Conservation (phyloP, 2,888 invertebrate genomes). For the Caenorhabditis wallacei region DNA sequence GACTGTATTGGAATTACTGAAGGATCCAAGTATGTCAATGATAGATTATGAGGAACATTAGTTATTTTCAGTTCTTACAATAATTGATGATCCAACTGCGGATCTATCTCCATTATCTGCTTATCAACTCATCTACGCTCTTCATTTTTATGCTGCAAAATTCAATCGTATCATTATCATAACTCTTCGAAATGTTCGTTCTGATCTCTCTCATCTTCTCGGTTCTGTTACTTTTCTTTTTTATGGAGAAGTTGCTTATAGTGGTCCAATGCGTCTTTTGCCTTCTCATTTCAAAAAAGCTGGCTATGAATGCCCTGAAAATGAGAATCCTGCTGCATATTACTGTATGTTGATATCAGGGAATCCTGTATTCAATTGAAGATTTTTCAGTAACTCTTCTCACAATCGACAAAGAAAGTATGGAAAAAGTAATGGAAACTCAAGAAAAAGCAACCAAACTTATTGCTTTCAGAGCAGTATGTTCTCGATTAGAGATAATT, state of each 20-base stretch:
- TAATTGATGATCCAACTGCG: slow-evolving; percentile 92
- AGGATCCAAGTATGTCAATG: slow-evolving; percentile 91
- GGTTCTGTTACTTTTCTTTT: slow-evolving; percentile 94
- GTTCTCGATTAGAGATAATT: background rate
- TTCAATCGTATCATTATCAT: slow-evolving; percentile 93
- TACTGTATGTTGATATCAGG: slow-evolving; percentile 88
- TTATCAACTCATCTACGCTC: slow-evolving; percentile 94
- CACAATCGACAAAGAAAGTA: slow-evolving; percentile 90
- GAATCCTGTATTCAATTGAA: background rate
- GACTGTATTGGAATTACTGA: slow-evolving; percentile 93
- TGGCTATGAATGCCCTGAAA: slow-evolving; percentile 96
- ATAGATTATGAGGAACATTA: no score
- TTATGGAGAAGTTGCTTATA: slow-evolving; percentile 89
- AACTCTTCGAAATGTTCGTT: slow-evolving; percentile 94
- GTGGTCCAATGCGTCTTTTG: slow-evolving; percentile 90
- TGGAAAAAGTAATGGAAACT: slow-evolving; percentile 94
- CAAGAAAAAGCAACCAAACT: slow-evolving; percentile 86
- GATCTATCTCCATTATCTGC: slow-evolving; percentile 96
- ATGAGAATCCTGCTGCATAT: slow-evolving; percentile 98
- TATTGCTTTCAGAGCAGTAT: slow-evolving; percentile 54
- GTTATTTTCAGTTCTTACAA: slow-evolving; percentile 73
- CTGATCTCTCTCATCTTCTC: slow-evolving; percentile 96
- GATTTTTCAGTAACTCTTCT: slow-evolving; percentile 88
- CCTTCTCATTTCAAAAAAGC: slow-evolving; percentile 95
- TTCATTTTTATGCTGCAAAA: slow-evolving; percentile 92